These are phyloP conservation scores for Muscina levida DNA, from an alignment of 2,888 invertebrate species.

Conservation along the genomic window DNA sequence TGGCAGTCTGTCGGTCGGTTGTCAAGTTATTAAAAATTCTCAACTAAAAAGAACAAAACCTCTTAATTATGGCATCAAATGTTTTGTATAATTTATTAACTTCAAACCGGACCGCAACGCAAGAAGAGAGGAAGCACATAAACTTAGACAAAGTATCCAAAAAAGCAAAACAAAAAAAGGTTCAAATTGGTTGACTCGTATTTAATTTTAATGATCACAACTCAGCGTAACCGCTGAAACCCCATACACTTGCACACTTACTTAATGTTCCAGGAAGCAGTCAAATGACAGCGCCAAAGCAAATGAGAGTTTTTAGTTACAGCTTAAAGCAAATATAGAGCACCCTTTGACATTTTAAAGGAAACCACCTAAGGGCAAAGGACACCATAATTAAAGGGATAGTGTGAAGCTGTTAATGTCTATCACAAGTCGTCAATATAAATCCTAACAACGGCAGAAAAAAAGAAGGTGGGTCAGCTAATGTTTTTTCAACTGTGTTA, in stretches of 20 bases:
- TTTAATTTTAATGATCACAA: slow-evolving; percentile 45
- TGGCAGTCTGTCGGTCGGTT: slow-evolving; percentile 4
- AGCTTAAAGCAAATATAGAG: too few species aligned
- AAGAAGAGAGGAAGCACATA: background rate
- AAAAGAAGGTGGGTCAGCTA: too few species aligned
- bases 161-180: background rate
- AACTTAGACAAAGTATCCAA: slow-evolving; percentile 16
- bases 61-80: slow-evolving; percentile 45
- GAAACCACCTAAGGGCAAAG: too few species aligned
- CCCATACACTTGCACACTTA: background rate
- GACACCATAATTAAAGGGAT: too few species aligned
- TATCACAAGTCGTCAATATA: too few species aligned
- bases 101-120: slow-evolving; percentile 7
- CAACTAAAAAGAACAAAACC: slow-evolving; percentile 29
- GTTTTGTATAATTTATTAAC: slow-evolving; percentile 45
- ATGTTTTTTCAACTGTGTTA: too few species aligned
- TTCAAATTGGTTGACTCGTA: slow-evolving; percentile 7
- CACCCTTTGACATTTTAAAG: too few species aligned
- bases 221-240: slow-evolving; percentile 31
- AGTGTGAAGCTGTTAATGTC: too few species aligned
- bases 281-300: too few species aligned
- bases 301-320: too few species aligned
- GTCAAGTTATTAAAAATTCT: slow-evolving; percentile 37
- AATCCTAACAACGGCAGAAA: too few species aligned
- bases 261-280: too few species aligned